These are phyloP conservation scores for Butorides virescens DNA, from an alignment of 2,113 vertebrate genomes.

Conservation along the genomic window DNA sequence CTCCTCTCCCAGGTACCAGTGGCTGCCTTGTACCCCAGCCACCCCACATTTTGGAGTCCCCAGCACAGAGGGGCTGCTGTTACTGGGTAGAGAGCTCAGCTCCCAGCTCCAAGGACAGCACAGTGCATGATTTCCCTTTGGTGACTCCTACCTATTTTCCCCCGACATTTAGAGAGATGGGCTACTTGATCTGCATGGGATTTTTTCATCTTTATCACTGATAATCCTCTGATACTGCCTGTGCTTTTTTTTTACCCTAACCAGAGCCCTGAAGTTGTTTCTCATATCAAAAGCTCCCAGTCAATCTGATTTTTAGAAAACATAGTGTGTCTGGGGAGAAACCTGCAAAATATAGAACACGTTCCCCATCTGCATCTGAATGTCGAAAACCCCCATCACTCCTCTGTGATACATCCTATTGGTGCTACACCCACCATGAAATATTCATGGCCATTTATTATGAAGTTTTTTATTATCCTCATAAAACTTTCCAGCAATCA, in stretches of 20 bases:
- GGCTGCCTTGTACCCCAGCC: neutral
- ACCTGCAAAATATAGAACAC: constrained; percentile 37
- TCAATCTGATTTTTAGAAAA: constrained; percentile 39
- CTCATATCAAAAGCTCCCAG: constrained; percentile 42
- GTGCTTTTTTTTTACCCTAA: neutral
- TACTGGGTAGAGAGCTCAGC: neutral
- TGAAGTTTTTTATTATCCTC: constrained; percentile 33
- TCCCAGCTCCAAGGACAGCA: neutral
- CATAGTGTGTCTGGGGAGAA: constrained; percentile 11
- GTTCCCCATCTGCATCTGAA: constrained; percentile 35
- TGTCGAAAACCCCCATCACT: constrained; percentile 17
- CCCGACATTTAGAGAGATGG: neutral
- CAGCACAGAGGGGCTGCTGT: neutral
- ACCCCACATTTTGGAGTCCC: rapidly evolving
- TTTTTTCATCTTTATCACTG: neutral
- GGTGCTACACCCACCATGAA: constrained; percentile 9
- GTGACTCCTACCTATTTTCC: neutral
- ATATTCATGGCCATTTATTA: constrained; percentile 60
- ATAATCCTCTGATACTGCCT: neutral
- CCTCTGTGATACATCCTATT: neutral
- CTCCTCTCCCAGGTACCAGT: neutral
- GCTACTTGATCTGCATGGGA: neutral
- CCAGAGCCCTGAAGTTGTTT: constrained; percentile 33
- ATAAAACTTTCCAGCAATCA: constrained; percentile 12
- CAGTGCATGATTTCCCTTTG: neutral